These are phyloP conservation scores for Cliona cf. orientalis DNA, from an alignment of 37 sponge, comb jelly and placozoan genomes.

Conservation along the genomic window DNA sequence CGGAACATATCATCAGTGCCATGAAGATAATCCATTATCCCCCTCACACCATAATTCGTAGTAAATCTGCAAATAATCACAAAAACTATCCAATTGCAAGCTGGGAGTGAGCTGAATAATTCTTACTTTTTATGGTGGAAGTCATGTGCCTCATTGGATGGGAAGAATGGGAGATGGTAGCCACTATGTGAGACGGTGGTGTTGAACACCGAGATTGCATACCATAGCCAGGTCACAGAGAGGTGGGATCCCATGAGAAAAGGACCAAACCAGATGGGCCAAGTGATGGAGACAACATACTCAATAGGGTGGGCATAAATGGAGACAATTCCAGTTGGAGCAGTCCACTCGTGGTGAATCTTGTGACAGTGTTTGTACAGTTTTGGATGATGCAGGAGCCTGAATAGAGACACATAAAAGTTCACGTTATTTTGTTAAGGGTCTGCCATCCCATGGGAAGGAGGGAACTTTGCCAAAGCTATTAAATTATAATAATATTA, in stretches of 20 bases:
- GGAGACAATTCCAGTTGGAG: slow-evolving; percentile 72
- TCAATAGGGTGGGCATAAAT: slow-evolving; percentile 85
- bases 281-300: slow-evolving; percentile 59
- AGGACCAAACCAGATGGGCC: slow-evolving; percentile 69
- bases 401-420: too few species aligned
- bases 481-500: too few species aligned
- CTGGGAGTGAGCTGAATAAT: neutral
- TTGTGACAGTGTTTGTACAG: slow-evolving; percentile 90
- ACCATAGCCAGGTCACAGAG: slow-evolving; percentile 73
- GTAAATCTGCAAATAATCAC: slow-evolving; percentile 74
- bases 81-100: neutral
- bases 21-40: slow-evolving; percentile 86
- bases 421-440: too few species aligned
- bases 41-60: slow-evolving; percentile 84
- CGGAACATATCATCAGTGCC: slow-evolving; percentile 83
- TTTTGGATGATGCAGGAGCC: slow-evolving; percentile 79
- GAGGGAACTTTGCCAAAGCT: too few species aligned
- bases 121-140: slow-evolving; percentile 84
- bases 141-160: slow-evolving; percentile 83
- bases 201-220: slow-evolving; percentile 26
- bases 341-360: slow-evolving; percentile 90
- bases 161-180: slow-evolving; percentile 89
- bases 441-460: too few species aligned
- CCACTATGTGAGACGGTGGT: slow-evolving; percentile 77
- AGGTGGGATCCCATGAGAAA: slow-evolving; percentile 77